A percentile compares a stretch with the other conserved stretches of the same genome.
phyloP scores from a whole-genome alignment of 1,140 invertebrate species.

The Drosophila pallidifrons region DNA sequence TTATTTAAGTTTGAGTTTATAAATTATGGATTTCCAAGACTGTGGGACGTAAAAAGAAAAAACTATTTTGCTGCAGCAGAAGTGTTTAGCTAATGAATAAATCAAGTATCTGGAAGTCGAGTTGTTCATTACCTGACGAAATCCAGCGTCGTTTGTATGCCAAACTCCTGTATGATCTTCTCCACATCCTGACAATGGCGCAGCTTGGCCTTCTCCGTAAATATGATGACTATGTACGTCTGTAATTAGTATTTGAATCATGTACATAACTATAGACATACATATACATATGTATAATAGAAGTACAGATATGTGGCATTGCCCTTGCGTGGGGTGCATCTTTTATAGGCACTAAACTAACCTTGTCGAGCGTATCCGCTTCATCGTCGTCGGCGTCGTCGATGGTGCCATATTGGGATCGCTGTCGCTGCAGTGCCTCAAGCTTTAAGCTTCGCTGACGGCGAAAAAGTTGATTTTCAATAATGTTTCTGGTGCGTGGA shows the following conservation, averaged over 20 bases:
- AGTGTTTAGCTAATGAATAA: too few relatives aligned
- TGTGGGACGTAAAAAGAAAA: too few relatives aligned
- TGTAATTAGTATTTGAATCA: constrained; percentile 21
- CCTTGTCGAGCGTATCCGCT: constrained; percentile 66
- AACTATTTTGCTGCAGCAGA: too few relatives aligned
- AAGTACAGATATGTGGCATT: not conserved
- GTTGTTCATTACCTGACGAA: constrained; percentile 84
- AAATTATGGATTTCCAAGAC: too few relatives aligned
- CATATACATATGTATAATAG: too few relatives aligned
- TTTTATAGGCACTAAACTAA: constrained; percentile 18
- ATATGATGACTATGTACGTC: constrained; percentile 83
- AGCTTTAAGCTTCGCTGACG: constrained; percentile 75
- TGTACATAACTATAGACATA: not conserved
- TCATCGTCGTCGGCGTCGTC: constrained; percentile 54
- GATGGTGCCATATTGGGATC: constrained; percentile 56
- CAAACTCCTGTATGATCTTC: constrained; percentile 83
- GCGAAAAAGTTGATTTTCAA: constrained; percentile 80
- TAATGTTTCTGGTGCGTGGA: constrained; percentile 79
- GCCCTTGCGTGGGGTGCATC: not conserved
- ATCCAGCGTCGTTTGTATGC: constrained; percentile 77
- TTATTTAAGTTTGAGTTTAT: too few relatives aligned
- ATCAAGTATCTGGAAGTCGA: too few relatives aligned
- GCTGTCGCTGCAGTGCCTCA: constrained; percentile 69
- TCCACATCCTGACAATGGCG: constrained; percentile 81
- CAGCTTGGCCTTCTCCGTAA: constrained; percentile 75